Percentiles rank a stretch among this genome's conserved stretches.
Evolutionary conservation across 1,140 invertebrate species (phyloP).

Genomic region (Notospermus geniculatus): DNA sequence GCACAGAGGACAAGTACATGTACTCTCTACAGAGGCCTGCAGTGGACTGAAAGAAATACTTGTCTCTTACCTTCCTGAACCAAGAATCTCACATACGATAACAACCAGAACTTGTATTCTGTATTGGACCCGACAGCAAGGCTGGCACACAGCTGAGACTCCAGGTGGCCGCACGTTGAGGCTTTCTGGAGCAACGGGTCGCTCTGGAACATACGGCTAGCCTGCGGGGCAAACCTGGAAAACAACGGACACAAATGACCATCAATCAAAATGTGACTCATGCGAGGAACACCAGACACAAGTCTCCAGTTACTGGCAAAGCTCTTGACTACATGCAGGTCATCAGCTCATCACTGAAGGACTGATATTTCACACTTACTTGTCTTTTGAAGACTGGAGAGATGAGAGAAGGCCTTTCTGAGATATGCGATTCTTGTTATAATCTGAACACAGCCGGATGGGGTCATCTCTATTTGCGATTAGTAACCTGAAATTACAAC

Average conservation of each 20-base stretch:
- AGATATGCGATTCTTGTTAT: conserved; percentile 33
- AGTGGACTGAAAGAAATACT: conserved; percentile 10
- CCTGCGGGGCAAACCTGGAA: conserved; percentile 33
- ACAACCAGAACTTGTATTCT: conserved; percentile 79
- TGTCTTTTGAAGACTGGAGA: conserved; percentile 43
- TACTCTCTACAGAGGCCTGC: conserved; percentile 63
- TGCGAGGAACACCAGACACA: too few relatives aligned
- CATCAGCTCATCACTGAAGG: not conserved
- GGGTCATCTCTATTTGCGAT: conserved; percentile 44
- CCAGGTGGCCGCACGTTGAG: conserved; percentile 70
- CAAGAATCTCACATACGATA: conserved; percentile 71
- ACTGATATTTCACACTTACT: conserved; percentile 26
- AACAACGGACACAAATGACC: conserved; percentile 15
- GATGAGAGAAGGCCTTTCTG: conserved; percentile 41
- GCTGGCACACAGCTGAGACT: conserved; percentile 71
- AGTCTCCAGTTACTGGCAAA: too few relatives aligned
- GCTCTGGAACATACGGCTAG: conserved; percentile 34
- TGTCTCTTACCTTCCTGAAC: conserved; percentile 68
- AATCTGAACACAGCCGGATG: conserved; percentile 50
- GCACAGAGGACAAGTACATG: not conserved
- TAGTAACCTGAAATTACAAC: conserved; percentile 40
- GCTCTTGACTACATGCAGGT: too few relatives aligned
- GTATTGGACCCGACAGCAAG: conserved; percentile 66
- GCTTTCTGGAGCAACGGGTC: conserved; percentile 36
- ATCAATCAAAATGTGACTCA: too few relatives aligned